Evolutionary conservation across 2,797 vertebrate species (phyloP).

Genomic region (Crotalus adamanteus): DNA sequence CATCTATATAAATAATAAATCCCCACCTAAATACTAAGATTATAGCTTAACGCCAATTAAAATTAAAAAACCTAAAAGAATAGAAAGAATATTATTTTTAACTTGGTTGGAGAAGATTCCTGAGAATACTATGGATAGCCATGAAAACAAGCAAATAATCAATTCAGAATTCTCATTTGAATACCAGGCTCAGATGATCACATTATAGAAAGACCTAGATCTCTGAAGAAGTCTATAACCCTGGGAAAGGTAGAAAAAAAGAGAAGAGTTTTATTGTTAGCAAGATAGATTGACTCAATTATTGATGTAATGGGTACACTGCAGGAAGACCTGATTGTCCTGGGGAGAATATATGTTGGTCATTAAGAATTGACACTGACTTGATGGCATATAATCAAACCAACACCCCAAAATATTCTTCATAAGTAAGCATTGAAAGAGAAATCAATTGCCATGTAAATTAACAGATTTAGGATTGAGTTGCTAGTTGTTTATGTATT

Average conservation of each 20-base stretch:
- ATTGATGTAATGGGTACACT: neutral
- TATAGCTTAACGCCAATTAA: neutral
- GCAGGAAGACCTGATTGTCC: neutral
- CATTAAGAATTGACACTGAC: neutral
- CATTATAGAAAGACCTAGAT: neutral
- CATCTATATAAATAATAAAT: neutral
- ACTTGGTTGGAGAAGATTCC: neutral
- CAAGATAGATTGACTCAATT: neutral
- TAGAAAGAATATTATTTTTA: neutral
- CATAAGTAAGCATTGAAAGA: neutral
- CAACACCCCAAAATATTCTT: neutral
- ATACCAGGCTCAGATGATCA: neutral
- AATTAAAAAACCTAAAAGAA: neutral
- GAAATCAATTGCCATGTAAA: neutral
- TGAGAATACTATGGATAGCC: neutral
- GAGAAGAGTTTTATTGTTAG: neutral
- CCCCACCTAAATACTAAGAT: neutral
- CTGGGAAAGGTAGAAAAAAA: neutral
- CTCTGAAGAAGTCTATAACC: neutral
- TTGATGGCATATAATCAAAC: neutral
- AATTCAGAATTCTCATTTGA: neutral
- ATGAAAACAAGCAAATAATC: neutral
- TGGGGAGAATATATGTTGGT: neutral
- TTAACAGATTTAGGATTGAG: neutral
- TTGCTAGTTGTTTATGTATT: neutral